These are phyloP conservation scores for Stenodera caucasica DNA, from an alignment of 2,888 invertebrate species.

Conservation along the genomic window DNA sequence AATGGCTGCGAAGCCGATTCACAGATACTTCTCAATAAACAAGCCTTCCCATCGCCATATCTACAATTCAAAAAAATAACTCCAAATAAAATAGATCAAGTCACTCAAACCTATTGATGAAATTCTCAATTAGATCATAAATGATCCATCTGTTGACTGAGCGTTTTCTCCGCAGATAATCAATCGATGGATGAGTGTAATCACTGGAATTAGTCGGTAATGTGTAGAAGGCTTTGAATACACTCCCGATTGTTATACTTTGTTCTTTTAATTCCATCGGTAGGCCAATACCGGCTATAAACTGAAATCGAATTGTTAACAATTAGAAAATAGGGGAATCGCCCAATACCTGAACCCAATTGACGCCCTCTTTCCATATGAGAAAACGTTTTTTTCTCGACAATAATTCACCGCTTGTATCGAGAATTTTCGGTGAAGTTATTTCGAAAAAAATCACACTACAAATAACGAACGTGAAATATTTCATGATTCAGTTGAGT, in stretches of 20 bases:
- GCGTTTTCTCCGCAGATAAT: slow-evolving; percentile 41
- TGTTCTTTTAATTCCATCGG: slow-evolving; percentile 66
- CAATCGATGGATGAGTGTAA: slow-evolving; percentile 57
- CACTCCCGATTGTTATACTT: slow-evolving; percentile 66
- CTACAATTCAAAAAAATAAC: slow-evolving; percentile 53
- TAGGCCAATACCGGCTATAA: slow-evolving; percentile 68
- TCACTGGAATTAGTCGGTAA: slow-evolving; percentile 66
- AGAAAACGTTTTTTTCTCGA: slow-evolving; percentile 60
- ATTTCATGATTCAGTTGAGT: not conserved
- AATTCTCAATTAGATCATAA: slow-evolving; percentile 46
- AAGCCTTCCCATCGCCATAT: slow-evolving; percentile 65
- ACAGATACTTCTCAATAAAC: slow-evolving; percentile 75
- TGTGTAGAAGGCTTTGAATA: slow-evolving; percentile 69
- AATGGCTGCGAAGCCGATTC: slow-evolving; percentile 64
- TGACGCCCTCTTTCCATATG: slow-evolving; percentile 63
- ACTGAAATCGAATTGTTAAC: slow-evolving; percentile 53
- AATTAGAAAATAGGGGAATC: not conserved
- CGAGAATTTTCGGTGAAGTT: slow-evolving; percentile 26
- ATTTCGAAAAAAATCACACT: not conserved
- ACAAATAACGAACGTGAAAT: not conserved
- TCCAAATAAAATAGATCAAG: slow-evolving; percentile 5
- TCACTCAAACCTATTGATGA: slow-evolving; percentile 41
- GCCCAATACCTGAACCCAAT: slow-evolving; percentile 61
- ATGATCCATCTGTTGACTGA: slow-evolving; percentile 49
- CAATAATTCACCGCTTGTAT: slow-evolving; percentile 39